A percentile compares a stretch with the other conserved stretches of the same genome.
Evolutionary conservation across 2,888 invertebrate species (phyloP).

Genomic region (Chrysolina americana): DNA sequence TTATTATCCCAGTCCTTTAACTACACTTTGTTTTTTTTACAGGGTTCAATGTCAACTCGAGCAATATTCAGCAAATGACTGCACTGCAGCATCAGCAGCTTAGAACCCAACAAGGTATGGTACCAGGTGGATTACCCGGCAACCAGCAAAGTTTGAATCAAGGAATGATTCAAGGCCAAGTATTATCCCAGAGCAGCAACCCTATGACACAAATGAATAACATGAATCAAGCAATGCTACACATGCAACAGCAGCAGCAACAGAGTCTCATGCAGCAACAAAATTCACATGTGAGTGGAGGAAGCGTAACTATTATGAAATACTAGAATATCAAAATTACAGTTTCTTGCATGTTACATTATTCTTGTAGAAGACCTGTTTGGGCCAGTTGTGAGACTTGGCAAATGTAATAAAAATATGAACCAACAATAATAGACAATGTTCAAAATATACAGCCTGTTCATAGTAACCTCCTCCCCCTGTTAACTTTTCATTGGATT

Average conservation of each 20-base stretch:
- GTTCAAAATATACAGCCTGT: no score
- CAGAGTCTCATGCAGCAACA: conserved; percentile 70
- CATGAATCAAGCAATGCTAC: conserved; percentile 71
- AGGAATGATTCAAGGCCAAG: conserved; percentile 58
- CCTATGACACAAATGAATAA: conserved; percentile 66
- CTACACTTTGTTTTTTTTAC: neutral
- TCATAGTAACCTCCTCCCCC: no score
- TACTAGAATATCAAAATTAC: no score
- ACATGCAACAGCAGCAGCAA: conserved; percentile 72
- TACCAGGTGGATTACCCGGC: conserved; percentile 59
- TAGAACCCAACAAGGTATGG: conserved; percentile 67
- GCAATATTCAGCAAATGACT: conserved; percentile 66
- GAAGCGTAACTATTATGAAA: neutral
- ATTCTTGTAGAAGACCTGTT: no score
- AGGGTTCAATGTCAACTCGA: conserved; percentile 61
- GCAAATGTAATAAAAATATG: no score
- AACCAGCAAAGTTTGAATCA: conserved; percentile 56
- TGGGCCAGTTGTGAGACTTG: no score
- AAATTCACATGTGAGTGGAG: conserved; percentile 66
- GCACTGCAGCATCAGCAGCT: conserved; percentile 71
- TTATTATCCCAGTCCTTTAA: no score
- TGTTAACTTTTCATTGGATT: no score
- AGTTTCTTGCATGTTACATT: no score
- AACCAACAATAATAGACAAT: no score
- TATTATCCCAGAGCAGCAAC: conserved; percentile 60